Percentiles rank a stretch among this genome's conserved stretches.
These are phyloP conservation scores for Galerucella pusilla DNA, from an alignment of 2,888 invertebrate species.

Conservation along the genomic window DNA sequence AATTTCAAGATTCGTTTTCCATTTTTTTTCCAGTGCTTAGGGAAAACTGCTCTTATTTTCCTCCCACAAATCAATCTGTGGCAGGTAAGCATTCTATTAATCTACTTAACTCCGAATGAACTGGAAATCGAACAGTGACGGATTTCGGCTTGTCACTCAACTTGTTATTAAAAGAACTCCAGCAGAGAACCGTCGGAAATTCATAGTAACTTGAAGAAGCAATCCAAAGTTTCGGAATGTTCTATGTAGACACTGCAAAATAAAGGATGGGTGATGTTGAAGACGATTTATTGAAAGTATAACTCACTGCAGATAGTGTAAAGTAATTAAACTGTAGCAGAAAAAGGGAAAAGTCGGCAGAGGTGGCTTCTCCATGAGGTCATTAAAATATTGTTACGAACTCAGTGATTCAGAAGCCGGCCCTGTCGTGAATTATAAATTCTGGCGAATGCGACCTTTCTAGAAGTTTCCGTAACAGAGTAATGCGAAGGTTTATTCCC, in stretches of 20 bases:
- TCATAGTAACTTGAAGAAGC: neutral
- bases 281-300: neutral
- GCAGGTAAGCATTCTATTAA: slow-evolving; percentile 48
- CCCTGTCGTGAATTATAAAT: too few relatives aligned
- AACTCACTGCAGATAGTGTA: neutral
- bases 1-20: slow-evolving; percentile 12
- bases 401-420: too few relatives aligned
- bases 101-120: slow-evolving; percentile 40
- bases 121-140: slow-evolving; percentile 21
- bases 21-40: slow-evolving; percentile 24
- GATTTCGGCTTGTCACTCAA: slow-evolving; percentile 24
- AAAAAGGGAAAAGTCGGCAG: too few relatives aligned
- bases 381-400: too few relatives aligned
- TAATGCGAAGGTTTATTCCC: too few relatives aligned
- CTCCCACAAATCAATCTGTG: slow-evolving; percentile 43
- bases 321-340: neutral
- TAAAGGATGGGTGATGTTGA: neutral
- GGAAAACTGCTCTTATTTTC: slow-evolving; percentile 36
- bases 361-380: too few relatives aligned
- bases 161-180: slow-evolving; percentile 18
- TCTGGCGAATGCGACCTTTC: too few relatives aligned
- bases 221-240: neutral
- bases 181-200: neutral
- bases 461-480: too few relatives aligned
- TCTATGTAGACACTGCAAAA: neutral